These are phyloP conservation scores for Epiblema foenella DNA, from an alignment of 2,888 invertebrate species.

Conservation along the genomic window DNA sequence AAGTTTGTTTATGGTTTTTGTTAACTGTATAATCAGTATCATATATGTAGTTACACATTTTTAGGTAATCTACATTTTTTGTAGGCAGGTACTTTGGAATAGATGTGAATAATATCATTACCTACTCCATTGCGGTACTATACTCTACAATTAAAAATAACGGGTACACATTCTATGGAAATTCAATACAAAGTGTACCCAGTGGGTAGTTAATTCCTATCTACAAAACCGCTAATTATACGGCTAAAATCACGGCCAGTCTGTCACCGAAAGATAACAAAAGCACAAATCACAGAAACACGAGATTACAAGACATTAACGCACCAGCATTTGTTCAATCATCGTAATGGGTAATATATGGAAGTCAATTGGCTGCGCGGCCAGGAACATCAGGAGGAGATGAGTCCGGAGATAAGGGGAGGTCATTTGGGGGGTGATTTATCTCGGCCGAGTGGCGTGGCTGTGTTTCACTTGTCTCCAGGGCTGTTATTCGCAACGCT, in stretches of 20 bases:
- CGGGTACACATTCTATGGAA: too few species aligned
- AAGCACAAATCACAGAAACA: slow-evolving; percentile 46
- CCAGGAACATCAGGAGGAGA: slow-evolving; percentile 48
- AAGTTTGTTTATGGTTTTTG: too few species aligned
- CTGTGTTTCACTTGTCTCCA: slow-evolving; percentile 41
- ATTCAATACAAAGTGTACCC: too few species aligned
- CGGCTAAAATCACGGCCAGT: not conserved
- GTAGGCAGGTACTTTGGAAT: too few species aligned
- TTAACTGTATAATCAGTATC: too few species aligned
- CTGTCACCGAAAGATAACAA: slow-evolving; percentile 31
- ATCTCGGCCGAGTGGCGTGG: slow-evolving; percentile 47
- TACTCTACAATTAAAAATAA: too few species aligned
- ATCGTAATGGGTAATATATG: slow-evolving; percentile 54
- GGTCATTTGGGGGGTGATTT: slow-evolving; percentile 52
- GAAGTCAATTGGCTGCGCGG: slow-evolving; percentile 51
- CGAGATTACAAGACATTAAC: slow-evolving; percentile 49
- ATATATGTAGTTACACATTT: too few species aligned
- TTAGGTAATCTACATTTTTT: too few species aligned
- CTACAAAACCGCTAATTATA: not conserved
- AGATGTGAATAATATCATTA: too few species aligned
- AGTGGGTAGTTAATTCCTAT: too few species aligned
- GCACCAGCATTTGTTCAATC: slow-evolving; percentile 51
- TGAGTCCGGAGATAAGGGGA: slow-evolving; percentile 49
- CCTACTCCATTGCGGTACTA: too few species aligned
- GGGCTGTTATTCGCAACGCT: not conserved